phyloP scores from a whole-genome alignment of 2,888 invertebrate genomes.

The Ormyrus pomaceus region DNA sequence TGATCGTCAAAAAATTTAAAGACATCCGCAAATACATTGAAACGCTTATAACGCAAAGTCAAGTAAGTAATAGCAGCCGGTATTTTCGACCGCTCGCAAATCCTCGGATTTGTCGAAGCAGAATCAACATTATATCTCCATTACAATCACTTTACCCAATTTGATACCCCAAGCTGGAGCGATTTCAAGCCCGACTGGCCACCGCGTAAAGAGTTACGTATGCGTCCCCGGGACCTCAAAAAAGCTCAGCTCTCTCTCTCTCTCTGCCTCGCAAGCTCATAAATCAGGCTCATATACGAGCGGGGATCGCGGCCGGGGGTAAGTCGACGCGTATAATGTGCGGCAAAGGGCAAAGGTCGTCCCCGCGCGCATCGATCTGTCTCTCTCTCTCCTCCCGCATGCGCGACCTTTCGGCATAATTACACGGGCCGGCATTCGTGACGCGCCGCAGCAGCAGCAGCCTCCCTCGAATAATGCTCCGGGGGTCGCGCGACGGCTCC shows the following conservation, averaged over 20 bases:
- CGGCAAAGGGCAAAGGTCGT: slow-evolving; percentile 3
- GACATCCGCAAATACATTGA: no score
- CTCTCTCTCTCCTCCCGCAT: background rate
- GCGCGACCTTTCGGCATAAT: slow-evolving; percentile 45
- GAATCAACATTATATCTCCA: no score
- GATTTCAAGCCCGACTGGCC: slow-evolving; percentile 4
- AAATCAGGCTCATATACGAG: slow-evolving; percentile 29
- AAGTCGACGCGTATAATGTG: background rate
- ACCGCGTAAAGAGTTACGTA: slow-evolving; percentile 42
- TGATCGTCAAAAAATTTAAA: no score
- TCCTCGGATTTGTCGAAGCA: no score
- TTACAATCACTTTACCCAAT: slow-evolving; percentile 5
- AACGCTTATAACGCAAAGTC: no score
- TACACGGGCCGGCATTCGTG: slow-evolving; percentile 47
- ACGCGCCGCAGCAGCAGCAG: slow-evolving; percentile 14
- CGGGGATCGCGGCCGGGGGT: background rate
- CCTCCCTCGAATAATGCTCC: background rate
- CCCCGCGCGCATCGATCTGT: background rate
- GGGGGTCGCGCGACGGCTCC: slow-evolving; percentile 16
- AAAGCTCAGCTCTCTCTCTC: background rate
- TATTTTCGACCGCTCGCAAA: no score
- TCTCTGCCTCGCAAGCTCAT: slow-evolving; percentile 8
- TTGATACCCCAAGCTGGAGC: background rate
- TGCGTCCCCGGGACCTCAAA: background rate
- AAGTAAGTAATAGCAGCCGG: no score